Evolutionary conservation across 2,113 vertebrate species (phyloP).

Genomic region (Elachura formosa): DNA sequence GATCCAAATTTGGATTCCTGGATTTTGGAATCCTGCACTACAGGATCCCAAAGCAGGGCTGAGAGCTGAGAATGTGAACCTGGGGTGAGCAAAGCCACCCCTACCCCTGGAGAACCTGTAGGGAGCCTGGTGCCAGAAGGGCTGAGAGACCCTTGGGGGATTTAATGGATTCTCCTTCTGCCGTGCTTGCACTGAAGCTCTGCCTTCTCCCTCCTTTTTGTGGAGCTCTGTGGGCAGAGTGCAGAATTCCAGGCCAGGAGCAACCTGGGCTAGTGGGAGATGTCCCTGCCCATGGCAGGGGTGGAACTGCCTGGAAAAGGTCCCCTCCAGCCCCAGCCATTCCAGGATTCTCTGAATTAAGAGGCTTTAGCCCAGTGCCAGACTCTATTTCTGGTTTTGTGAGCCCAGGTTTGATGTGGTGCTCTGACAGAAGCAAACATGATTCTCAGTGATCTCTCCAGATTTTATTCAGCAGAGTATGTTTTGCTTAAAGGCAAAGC

Average conservation of each 20-base stretch:
- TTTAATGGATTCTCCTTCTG: not conserved
- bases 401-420: not conserved
- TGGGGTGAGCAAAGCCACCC: not conserved
- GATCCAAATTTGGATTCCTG: no score
- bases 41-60: not conserved
- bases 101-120: not conserved
- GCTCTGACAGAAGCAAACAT: not conserved
- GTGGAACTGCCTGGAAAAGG: not conserved
- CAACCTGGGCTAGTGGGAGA: fast-evolving
- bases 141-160: fast-evolving
- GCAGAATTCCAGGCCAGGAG: not conserved
- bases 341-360: no score
- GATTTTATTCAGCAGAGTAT: not conserved
- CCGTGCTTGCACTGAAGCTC: not conserved
- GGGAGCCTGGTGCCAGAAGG: not conserved
- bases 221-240: not conserved
- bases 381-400: not conserved
- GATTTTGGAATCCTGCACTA: no score
- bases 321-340: not conserved
- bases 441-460: not conserved
- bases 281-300: not conserved
- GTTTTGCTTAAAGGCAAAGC: conserved; percentile 35
- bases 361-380: not conserved
- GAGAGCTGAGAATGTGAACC: not conserved
- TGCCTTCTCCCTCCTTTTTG: fast-evolving